phyloP scores from a whole-genome alignment of 2,888 invertebrate genomes.

The Nomada ferruginata region DNA sequence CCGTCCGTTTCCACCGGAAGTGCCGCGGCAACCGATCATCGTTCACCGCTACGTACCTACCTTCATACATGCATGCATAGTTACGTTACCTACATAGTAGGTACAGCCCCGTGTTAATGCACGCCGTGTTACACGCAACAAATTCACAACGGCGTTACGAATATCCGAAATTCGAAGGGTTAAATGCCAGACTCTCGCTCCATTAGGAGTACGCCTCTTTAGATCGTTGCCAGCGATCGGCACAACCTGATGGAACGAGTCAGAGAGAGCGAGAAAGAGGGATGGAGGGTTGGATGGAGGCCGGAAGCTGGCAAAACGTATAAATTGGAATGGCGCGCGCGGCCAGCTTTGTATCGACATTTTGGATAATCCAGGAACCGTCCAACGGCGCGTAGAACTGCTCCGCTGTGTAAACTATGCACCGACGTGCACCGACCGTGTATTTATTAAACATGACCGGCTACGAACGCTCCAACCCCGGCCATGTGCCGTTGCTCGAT shows the following conservation, averaged over 20 bases:
- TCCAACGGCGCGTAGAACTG: constrained; percentile 60
- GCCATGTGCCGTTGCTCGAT: constrained; percentile 9
- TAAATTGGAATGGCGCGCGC: constrained; percentile 64
- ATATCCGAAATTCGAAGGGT: constrained; percentile 35
- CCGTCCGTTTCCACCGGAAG: constrained; percentile 47
- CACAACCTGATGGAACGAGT: constrained; percentile 16
- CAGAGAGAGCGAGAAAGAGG: neutral
- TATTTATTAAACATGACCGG: constrained; percentile 76
- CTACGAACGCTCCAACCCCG: constrained; percentile 40
- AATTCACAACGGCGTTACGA: constrained; percentile 10
- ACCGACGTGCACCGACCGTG: constrained; percentile 66
- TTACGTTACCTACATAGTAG: too few species aligned
- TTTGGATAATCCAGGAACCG: constrained; percentile 67
- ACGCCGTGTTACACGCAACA: constrained; percentile 12
- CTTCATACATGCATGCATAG: neutral
- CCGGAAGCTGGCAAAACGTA: constrained; percentile 60
- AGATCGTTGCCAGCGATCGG: constrained; percentile 51
- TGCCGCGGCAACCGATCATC: constrained; percentile 5
- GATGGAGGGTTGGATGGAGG: neutral
- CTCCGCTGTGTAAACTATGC: constrained; percentile 74
- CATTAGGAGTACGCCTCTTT: constrained; percentile 67
- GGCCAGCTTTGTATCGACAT: constrained; percentile 69
- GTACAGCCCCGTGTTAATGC: neutral
- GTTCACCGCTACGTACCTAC: constrained; percentile 5
- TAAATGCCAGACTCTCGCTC: constrained; percentile 54